Conservation (phyloP, 2,113 vertebrate species). For the Ellobius talpinus region DNA sequence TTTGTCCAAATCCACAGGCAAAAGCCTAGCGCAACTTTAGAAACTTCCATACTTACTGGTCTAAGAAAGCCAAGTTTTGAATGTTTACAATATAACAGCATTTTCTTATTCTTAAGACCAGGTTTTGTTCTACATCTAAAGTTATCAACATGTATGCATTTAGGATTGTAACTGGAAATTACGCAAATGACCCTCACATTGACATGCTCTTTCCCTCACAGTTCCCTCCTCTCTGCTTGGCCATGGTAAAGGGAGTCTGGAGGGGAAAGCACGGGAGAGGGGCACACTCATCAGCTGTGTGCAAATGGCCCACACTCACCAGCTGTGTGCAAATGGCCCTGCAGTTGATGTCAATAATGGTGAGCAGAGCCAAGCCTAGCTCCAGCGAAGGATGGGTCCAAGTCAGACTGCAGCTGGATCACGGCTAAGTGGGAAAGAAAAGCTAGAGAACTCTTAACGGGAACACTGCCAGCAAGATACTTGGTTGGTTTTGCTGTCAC, state of each 20-base stretch:
- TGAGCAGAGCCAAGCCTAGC: neutral
- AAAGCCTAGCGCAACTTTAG: neutral
- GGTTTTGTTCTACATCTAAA: conserved; percentile 5
- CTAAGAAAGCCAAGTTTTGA: neutral
- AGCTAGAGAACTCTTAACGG: neutral
- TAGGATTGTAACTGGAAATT: neutral
- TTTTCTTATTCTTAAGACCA: neutral
- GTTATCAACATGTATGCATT: neutral
- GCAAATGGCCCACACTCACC: neutral
- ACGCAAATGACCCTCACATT: neutral
- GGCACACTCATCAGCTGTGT: neutral
- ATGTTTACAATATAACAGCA: no score
- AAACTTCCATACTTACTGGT: neutral
- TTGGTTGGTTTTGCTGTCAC: neutral
- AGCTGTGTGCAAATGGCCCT: no score
- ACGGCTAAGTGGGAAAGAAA: neutral
- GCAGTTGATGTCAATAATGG: neutral
- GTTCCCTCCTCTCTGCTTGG: neutral
- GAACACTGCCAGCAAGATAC: neutral
- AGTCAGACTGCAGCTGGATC: neutral
- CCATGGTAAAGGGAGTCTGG: neutral
- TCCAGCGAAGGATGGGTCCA: neutral
- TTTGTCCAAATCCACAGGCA: neutral
- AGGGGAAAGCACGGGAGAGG: neutral
- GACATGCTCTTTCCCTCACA: neutral